A percentile compares a stretch with the other conserved stretches of the same genome.
Evolutionary conservation across 1,140 invertebrate genomes (phyloP).

Genomic region (Pseudachorutes palmiensis): DNA sequence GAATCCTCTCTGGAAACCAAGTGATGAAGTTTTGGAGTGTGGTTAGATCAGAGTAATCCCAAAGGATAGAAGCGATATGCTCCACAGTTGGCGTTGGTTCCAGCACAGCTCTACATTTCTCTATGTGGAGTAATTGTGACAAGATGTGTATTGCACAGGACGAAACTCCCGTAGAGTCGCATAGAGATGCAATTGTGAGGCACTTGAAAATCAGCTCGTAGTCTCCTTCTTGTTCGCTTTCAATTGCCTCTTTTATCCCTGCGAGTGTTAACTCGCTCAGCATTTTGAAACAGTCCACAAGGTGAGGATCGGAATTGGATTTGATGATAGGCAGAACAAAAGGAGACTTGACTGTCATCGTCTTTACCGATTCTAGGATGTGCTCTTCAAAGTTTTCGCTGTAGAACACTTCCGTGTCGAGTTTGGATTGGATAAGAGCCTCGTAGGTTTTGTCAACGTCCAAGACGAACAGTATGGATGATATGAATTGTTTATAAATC

Average conservation of each 20-base stretch:
- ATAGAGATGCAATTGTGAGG: not conserved
- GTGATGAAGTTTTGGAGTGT: not conserved
- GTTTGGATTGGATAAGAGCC: not conserved
- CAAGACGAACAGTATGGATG: not conserved
- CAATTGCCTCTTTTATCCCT: no score
- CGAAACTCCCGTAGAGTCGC: not conserved
- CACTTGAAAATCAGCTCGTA: not conserved
- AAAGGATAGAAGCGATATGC: not conserved
- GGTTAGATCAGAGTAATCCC: not conserved
- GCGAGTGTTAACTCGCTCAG: not conserved
- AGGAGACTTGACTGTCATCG: not conserved
- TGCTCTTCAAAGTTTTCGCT: not conserved
- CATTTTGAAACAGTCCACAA: not conserved
- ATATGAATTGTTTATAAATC: not conserved
- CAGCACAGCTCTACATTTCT: not conserved
- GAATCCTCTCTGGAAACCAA: not conserved
- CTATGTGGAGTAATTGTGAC: not conserved
- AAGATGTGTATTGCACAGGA: constrained; percentile 40
- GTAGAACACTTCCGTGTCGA: not conserved
- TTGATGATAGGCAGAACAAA: not conserved
- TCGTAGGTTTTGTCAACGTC: not conserved
- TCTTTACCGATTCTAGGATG: not conserved
- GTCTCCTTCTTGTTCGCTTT: not conserved
- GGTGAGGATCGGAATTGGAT: not conserved
- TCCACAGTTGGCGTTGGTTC: not conserved